Conservation (phyloP, 2,888 invertebrate genomes). For the Acholoe squamosa region DNA sequence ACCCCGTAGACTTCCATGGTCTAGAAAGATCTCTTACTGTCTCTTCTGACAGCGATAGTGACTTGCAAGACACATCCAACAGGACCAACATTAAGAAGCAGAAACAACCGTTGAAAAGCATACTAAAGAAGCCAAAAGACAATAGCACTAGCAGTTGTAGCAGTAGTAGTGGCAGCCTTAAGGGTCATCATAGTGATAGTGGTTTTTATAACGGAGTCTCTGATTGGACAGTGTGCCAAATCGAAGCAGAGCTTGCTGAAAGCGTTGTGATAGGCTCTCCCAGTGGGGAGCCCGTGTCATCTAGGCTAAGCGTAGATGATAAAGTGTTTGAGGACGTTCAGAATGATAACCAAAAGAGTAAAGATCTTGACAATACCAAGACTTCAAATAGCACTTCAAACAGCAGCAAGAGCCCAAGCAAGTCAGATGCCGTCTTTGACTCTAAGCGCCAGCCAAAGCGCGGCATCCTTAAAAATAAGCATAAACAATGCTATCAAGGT, state of each 20-base stretch:
- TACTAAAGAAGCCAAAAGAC: constrained; percentile 66
- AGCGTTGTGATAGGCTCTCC: constrained; percentile 32
- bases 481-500: constrained; percentile 74
- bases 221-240: constrained; percentile 30
- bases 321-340: constrained; percentile 8
- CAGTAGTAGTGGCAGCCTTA: background rate
- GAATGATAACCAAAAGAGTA: background rate
- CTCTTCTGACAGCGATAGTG: constrained; percentile 66
- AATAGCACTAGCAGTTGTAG: background rate
- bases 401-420: background rate
- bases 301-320: background rate
- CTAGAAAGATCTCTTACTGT: constrained; percentile 52
- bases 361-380: background rate
- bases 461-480: constrained; percentile 77
- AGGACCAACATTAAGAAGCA: background rate
- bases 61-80: constrained; percentile 38
- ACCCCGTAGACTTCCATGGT: constrained; percentile 60
- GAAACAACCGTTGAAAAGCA: constrained; percentile 67
- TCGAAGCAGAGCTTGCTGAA: background rate
- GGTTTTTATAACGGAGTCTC: constrained; percentile 48
- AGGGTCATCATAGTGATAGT: constrained; percentile 38
- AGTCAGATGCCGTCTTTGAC: constrained; percentile 73
- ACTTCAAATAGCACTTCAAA: background rate
- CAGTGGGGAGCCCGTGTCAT: background rate
- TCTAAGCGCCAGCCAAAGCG: constrained; percentile 77